Evolutionary conservation across 1,140 invertebrate species (phyloP).

Genomic region (Eumaeus atala): DNA sequence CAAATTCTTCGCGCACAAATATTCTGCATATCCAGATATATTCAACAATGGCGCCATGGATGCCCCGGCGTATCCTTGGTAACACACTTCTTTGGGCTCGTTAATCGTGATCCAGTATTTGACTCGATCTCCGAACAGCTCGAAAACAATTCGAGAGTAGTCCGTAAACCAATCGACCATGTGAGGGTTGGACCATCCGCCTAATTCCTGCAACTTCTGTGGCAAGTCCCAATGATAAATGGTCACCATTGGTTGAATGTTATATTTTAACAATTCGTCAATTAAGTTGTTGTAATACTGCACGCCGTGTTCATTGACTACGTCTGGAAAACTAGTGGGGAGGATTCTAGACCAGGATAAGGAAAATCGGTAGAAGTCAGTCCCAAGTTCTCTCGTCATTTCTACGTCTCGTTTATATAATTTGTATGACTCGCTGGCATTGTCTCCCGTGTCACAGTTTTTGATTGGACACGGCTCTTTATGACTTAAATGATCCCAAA

Average conservation of each 20-base stretch:
- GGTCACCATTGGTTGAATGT: conserved; percentile 76
- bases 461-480: conserved; percentile 62
- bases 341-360: conserved; percentile 79
- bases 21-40: conserved; percentile 70
- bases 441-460: conserved; percentile 72
- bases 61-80: conserved; percentile 73
- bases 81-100: conserved; percentile 78
- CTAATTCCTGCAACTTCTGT: conserved; percentile 76
- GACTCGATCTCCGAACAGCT: conserved; percentile 77
- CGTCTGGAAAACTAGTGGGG: conserved; percentile 75
- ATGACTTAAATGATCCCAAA: conserved; percentile 75
- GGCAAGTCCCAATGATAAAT: conserved; percentile 82
- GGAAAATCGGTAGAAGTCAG: conserved; percentile 79
- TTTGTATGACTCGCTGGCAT: conserved; percentile 57
- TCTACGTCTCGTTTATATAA: conserved; percentile 70
- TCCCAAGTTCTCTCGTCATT: conserved; percentile 71
- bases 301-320: conserved; percentile 76
- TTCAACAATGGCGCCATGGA: conserved; percentile 68
- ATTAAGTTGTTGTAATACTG: conserved; percentile 79
- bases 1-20: conserved; percentile 57
- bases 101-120: conserved; percentile 82
- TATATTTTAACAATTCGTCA: conserved; percentile 72
- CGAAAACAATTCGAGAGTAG: conserved; percentile 76
- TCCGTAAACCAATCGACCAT: conserved; percentile 78
- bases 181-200: conserved; percentile 78